Evolutionary conservation across 2,888 invertebrate genomes (phyloP).

Genomic region (Drosophila paranaensis): DNA sequence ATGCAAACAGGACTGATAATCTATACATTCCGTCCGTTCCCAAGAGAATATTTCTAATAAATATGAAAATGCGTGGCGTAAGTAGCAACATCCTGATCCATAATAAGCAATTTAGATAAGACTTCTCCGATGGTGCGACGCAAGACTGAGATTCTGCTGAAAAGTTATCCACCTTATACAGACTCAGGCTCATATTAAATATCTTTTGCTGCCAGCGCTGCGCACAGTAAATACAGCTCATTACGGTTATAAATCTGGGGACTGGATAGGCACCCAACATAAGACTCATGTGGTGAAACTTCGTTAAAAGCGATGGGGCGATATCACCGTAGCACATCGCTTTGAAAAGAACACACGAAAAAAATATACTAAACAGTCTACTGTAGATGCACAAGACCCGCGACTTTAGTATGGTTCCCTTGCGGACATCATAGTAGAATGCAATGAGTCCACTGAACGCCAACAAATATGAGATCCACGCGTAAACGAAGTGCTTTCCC

Average conservation of each 20-base stretch:
- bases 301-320: neutral
- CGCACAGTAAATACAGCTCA: neutral
- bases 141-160: neutral
- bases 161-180: neutral
- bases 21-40: fast-evolving
- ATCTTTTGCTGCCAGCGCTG: neutral
- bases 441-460: too few relatives aligned
- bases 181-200: neutral
- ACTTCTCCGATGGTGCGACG: neutral
- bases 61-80: fast-evolving
- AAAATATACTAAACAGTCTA: neutral
- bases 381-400: neutral
- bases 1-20: neutral
- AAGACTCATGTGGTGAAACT: neutral
- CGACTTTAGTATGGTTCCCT: too few relatives aligned
- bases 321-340: neutral
- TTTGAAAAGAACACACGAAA: neutral
- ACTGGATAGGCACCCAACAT: neutral
- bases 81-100: neutral
- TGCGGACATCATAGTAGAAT: too few relatives aligned
- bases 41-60: neutral
- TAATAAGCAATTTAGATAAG: neutral
- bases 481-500: too few relatives aligned
- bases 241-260: neutral
- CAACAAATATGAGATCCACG: too few relatives aligned